Conservation (phyloP, 2,888 invertebrate genomes). For the Eupeodes latifasciatus region DNA sequence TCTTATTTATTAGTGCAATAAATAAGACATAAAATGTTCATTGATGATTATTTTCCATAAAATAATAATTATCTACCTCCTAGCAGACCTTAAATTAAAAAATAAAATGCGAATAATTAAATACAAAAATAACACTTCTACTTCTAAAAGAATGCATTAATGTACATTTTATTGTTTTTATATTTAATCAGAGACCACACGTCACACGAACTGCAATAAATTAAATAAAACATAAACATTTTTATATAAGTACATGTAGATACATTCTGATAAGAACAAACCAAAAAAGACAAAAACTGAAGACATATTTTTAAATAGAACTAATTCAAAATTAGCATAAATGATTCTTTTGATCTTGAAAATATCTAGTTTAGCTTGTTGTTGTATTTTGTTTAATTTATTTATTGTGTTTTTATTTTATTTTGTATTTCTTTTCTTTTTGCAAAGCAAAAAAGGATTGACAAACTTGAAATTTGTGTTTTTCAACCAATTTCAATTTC, state of each 20-base stretch:
- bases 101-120: no score
- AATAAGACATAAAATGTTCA: no score
- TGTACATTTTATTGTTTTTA: neutral
- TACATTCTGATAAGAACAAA: neutral
- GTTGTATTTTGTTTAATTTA: no score
- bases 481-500: slow-evolving; percentile 7
- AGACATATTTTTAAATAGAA: neutral
- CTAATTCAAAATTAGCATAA: slow-evolving; percentile 2
- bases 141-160: no score
- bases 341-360: slow-evolving; percentile 20
- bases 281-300: neutral
- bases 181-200: neutral
- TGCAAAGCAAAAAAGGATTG: neutral
- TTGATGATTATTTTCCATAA: no score
- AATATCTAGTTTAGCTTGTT: slow-evolving; percentile 18
- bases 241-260: neutral
- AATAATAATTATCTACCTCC: no score
- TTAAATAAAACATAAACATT: neutral
- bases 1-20: no score
- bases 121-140: no score
- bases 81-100: no score
- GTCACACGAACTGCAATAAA: neutral
- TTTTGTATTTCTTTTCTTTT: neutral
- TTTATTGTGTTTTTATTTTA: neutral
- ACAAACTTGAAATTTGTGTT: slow-evolving; percentile 3